phyloP scores from a whole-genome alignment of 1,140 invertebrate species.

The Tetranychus cinnabarinus region DNA sequence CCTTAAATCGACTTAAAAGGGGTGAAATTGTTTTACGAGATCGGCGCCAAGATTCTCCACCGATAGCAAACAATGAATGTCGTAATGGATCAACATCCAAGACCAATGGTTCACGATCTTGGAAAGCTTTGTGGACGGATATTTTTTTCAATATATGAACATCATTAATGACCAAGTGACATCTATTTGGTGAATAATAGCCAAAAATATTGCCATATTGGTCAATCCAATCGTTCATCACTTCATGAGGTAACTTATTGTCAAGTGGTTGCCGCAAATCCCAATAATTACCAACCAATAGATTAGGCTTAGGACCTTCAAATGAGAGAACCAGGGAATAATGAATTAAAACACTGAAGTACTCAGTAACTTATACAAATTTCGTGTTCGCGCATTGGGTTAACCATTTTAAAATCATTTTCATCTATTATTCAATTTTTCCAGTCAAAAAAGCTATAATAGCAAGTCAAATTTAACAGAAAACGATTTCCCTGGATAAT shows the following conservation, averaged over 20 bases:
- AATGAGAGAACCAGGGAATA: no score
- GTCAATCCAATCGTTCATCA: slow-evolving; percentile 18
- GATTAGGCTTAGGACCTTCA: not conserved
- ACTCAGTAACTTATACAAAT: no score
- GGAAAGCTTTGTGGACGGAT: slow-evolving; percentile 1
- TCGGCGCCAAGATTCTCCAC: not conserved
- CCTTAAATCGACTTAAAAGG: not conserved
- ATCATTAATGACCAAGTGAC: slow-evolving; percentile 18
- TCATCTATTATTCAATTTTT: no score
- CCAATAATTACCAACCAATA: not conserved
- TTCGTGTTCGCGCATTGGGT: no score
- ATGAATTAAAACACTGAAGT: no score
- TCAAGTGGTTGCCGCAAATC: not conserved
- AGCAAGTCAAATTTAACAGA: no score
- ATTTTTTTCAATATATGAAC: slow-evolving; percentile 20
- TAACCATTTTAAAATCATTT: no score
- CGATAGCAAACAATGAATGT: not conserved
- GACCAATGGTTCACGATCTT: slow-evolving; percentile 12
- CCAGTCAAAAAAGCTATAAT: no score
- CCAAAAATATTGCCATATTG: slow-evolving; percentile 21
- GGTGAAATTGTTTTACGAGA: not conserved
- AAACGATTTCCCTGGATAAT: no score
- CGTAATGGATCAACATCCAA: not conserved
- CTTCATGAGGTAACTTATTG: slow-evolving; percentile 1
- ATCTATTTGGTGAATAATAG: slow-evolving; percentile 17